Percentiles rank a stretch among this genome's conserved stretches.
phyloP scores from a whole-genome alignment of 64 coral and sea anemone genomes.

The Orbicella faveolata region DNA sequence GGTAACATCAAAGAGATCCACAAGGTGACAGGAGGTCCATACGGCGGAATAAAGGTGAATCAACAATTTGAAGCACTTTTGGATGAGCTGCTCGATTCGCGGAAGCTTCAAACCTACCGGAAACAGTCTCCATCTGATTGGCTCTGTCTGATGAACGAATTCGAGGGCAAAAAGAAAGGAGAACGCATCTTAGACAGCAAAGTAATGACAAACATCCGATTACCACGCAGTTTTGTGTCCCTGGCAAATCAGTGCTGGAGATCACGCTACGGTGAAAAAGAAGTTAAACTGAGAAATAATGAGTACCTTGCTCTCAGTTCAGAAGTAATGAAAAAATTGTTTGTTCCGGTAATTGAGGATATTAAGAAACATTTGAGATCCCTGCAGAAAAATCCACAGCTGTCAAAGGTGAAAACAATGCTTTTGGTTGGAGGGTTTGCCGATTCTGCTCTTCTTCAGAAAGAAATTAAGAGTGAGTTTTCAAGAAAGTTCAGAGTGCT shows the following conservation, averaged over 20 bases:
- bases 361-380: neutral
- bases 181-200: slow-evolving; percentile 16
- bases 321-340: neutral
- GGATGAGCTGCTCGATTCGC: slow-evolving; percentile 1
- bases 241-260: neutral
- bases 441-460: neutral
- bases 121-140: slow-evolving; percentile 20
- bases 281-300: neutral
- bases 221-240: slow-evolving; percentile 31
- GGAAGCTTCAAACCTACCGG: slow-evolving; percentile 12
- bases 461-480: neutral
- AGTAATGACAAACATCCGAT: slow-evolving; percentile 3
- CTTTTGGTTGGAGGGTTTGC: neutral
- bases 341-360: neutral
- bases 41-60: slow-evolving; percentile 38
- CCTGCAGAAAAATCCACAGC: neutral
- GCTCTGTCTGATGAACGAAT: slow-evolving; percentile 39
- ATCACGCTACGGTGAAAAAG: neutral
- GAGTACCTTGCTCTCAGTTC: neutral
- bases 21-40: slow-evolving; percentile 30
- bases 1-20: slow-evolving; percentile 43
- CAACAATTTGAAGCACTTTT: slow-evolving; percentile 29
- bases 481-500: neutral
- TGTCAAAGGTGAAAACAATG: neutral
- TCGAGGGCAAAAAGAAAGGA: slow-evolving; percentile 44